Conservation (phyloP, 2,113 vertebrate genomes). For the Axis porcinus region DNA sequence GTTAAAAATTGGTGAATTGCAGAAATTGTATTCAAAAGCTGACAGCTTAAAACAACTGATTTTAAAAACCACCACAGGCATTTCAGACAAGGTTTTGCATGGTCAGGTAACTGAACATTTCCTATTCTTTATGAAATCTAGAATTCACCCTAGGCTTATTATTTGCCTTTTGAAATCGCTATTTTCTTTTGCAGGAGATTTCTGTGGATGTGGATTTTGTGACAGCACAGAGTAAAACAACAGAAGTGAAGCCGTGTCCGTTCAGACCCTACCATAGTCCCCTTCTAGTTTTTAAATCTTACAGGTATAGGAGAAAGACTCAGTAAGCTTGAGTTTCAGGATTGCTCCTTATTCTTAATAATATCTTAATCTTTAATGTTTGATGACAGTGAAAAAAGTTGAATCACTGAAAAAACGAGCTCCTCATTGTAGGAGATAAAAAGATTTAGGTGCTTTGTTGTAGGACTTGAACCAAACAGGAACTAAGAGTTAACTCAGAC, state of each 20-base stretch:
- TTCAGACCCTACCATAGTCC: conserved; percentile 93
- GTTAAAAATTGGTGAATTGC: conserved; percentile 89
- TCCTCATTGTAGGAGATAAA: background rate
- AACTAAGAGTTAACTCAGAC: background rate
- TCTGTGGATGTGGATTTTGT: conserved; percentile 84
- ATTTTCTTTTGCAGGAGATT: conserved; percentile 82
- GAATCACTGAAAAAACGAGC: background rate
- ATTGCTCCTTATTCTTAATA: background rate
- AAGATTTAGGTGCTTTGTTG: background rate
- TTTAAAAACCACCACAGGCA: conserved; percentile 75
- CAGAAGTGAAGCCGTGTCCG: conserved; percentile 84
- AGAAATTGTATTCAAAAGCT: conserved; percentile 83
- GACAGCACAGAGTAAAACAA: conserved; percentile 73
- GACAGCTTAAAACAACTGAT: conserved; percentile 87
- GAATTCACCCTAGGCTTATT: background rate
- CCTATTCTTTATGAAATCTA: background rate
- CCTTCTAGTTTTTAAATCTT: conserved; percentile 93
- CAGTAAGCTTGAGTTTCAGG: background rate
- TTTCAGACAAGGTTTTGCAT: conserved; percentile 67
- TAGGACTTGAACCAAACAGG: background rate
- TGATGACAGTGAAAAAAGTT: background rate
- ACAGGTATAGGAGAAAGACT: conserved; percentile 85
- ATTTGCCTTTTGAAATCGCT: background rate
- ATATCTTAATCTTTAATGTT: background rate
- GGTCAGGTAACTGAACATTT: conserved; percentile 81